phyloP scores from a whole-genome alignment of 2,888 invertebrate species.

The Drymonia ruficornis region DNA sequence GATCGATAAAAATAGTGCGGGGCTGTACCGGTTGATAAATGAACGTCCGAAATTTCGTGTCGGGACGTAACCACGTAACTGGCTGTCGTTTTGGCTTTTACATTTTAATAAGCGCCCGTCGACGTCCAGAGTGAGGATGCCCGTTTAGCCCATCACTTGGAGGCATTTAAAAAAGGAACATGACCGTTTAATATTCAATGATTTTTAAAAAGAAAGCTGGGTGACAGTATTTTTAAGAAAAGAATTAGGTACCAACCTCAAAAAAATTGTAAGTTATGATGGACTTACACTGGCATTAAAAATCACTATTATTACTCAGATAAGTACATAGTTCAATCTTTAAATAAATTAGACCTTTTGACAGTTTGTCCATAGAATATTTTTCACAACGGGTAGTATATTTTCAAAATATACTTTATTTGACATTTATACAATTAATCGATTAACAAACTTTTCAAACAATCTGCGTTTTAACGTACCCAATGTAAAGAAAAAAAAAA shows the following conservation, averaged over 20 bases:
- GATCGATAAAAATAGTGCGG: slow-evolving; percentile 46
- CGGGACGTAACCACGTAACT: slow-evolving; percentile 77
- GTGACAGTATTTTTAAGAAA: no score
- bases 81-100: slow-evolving; percentile 68
- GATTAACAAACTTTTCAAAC: background rate
- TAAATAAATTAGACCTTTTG: no score
- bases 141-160: slow-evolving; percentile 65
- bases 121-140: slow-evolving; percentile 52
- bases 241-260: no score
- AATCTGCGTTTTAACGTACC: background rate
- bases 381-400: no score
- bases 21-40: slow-evolving; percentile 65
- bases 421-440: no score
- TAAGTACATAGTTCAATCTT: no score
- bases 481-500: background rate
- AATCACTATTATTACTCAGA: no score
- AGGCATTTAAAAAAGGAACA: slow-evolving; percentile 42
- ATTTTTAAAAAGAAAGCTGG: no score
- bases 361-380: no score
- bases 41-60: slow-evolving; percentile 80
- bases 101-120: slow-evolving; percentile 67
- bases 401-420: no score
- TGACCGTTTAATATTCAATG: slow-evolving; percentile 32
- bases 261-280: no score
- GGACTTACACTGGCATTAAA: no score